Percentiles rank a stretch among this genome's conserved stretches.
Conservation (phyloP, 2,888 invertebrate genomes). For the Dorcus hopei region DNA sequence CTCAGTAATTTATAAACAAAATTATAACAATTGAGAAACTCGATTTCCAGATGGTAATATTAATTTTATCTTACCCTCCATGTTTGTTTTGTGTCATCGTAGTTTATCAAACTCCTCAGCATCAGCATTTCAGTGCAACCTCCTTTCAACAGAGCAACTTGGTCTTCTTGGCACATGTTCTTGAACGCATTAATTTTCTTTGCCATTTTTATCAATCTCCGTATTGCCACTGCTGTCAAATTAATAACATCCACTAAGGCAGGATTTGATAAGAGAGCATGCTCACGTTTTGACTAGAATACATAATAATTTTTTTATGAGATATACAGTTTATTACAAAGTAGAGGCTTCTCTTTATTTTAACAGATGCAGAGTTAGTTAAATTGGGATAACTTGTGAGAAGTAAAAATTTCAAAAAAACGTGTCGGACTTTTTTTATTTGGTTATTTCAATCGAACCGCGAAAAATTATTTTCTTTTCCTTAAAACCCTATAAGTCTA, state of each 20-base stretch:
- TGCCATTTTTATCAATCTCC: slow-evolving; percentile 80
- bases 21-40: no score
- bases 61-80: slow-evolving; percentile 69
- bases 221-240: slow-evolving; percentile 87
- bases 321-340: no score
- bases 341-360: no score
- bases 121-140: slow-evolving; percentile 97
- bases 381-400: background rate
- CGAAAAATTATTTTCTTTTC: no score
- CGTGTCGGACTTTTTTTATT: no score
- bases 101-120: slow-evolving; percentile 86
- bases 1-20: no score
- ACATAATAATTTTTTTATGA: background rate
- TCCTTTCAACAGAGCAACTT: slow-evolving; percentile 82
- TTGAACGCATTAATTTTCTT: slow-evolving; percentile 87
- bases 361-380: background rate
- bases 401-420: no score
- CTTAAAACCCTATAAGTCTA: no score
- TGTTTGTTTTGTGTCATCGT: slow-evolving; percentile 81
- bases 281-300: slow-evolving; percentile 21
- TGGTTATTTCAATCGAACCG: no score
- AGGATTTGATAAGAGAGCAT: slow-evolving; percentile 55
- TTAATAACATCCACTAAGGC: slow-evolving; percentile 81
- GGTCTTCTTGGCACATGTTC: slow-evolving; percentile 92
- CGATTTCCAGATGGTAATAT: no score